These are phyloP conservation scores for Caenorhabditis zanzibari DNA, from an alignment of 2,888 invertebrate species.

Conservation along the genomic window DNA sequence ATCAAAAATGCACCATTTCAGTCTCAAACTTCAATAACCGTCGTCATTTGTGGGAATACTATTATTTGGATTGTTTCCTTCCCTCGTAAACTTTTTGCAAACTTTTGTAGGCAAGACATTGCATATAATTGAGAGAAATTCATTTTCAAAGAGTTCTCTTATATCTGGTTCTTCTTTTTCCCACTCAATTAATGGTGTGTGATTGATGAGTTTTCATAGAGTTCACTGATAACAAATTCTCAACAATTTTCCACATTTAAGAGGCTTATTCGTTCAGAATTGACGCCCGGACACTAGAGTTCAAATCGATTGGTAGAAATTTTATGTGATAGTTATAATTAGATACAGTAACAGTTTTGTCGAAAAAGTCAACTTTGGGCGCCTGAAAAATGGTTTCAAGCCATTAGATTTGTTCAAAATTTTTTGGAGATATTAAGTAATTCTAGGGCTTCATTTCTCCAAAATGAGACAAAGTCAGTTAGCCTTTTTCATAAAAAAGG, in stretches of 20 bases:
- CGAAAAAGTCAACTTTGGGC: too few species aligned
- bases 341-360: too few species aligned
- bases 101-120: neutral
- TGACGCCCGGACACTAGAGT: neutral
- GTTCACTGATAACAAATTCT: neutral
- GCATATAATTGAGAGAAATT: neutral
- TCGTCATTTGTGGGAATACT: neutral
- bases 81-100: neutral
- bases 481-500: too few species aligned
- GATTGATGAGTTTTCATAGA: constrained; percentile 1
- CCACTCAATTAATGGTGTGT: neutral
- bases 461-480: too few species aligned
- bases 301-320: neutral
- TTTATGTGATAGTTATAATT: too few species aligned
- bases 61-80: constrained; percentile 3
- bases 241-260: constrained; percentile 10
- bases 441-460: too few species aligned
- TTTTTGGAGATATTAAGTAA: too few species aligned
- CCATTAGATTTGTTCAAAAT: too few species aligned
- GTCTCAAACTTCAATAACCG: neutral
- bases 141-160: neutral
- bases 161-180: neutral
- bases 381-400: too few species aligned
- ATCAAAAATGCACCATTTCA: constrained; percentile 17
- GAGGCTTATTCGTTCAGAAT: neutral